phyloP scores from a whole-genome alignment of 2,797 vertebrate species.

The Cirrhinus molitorella region DNA sequence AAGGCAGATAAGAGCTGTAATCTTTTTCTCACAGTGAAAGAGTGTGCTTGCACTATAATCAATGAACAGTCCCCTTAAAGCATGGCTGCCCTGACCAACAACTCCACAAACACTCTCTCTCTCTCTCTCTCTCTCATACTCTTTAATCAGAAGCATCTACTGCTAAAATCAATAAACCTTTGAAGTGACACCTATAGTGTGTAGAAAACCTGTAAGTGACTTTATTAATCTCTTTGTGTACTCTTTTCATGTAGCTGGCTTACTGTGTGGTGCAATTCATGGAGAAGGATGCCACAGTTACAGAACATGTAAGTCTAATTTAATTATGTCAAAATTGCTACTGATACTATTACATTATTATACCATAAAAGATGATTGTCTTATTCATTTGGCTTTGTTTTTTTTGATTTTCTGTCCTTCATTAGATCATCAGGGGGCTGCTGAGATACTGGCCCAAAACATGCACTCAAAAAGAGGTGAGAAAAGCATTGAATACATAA shows the following conservation, averaged over 20 bases:
- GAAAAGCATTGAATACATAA: constrained; percentile 17
- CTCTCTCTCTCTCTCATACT: background rate
- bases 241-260: constrained; percentile 81
- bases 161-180: constrained; percentile 26
- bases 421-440: constrained; percentile 91
- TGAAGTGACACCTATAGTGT: constrained; percentile 7
- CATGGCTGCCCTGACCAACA: constrained; percentile 5
- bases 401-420: constrained; percentile 58
- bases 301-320: constrained; percentile 86
- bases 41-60: background rate
- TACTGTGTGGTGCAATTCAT: constrained; percentile 96
- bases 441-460: constrained; percentile 96
- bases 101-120: constrained; percentile 10
- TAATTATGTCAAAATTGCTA: background rate
- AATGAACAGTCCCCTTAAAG: constrained; percentile 8
- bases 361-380: constrained; percentile 48
- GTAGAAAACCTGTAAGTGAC: constrained; percentile 11
- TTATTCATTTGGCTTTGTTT: constrained; percentile 16
- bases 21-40: constrained; percentile 1
- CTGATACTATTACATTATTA: background rate
- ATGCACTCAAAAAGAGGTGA: constrained; percentile 95
- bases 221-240: constrained; percentile 15
- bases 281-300: constrained; percentile 93
- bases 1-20: constrained; percentile 17
- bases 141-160: constrained; percentile 21